Evolutionary conservation across 2,797 vertebrate species (phyloP), one percentile per base, ranked within the genome.

Genomic region (Tamandua tetradactyla): DNA sequence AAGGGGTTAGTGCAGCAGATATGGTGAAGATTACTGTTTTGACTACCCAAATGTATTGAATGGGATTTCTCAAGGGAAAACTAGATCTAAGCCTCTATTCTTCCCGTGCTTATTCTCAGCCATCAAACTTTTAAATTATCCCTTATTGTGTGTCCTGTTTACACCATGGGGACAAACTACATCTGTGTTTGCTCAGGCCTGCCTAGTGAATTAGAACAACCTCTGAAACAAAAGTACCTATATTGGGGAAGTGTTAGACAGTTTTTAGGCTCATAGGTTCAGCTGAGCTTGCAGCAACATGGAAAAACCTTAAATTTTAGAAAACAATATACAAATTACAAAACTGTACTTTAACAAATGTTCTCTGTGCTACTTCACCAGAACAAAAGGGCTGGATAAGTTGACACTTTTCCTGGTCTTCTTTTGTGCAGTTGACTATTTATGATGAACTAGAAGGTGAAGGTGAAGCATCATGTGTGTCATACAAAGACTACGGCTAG

Each of bases 401-500:
- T 79, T 47, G 95, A 91, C 68, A 94, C 95, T 74, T 91, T 92
- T 97, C 98, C 97, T 87, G 78, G 86, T 97, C 90, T 94, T 96
- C 97, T 97, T 97, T 98, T 98, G 97, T 98, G 98, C 98, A 98
- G 98, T 95, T 98, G 97, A 97, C 98, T 97, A 97, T 97, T 98
- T 97, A 98, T 98, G 98, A 98, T 98, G 97, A 98, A 97, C 98
- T 98, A 98, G 94, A 95, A 97, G 95, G 83, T 94, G 95, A 96
- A 96, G 96, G 96, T 89, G 95, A 98, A 96, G 96, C 97, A 98
- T 97, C 97, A 87, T 98, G n/a, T n/a, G n/a, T n/a, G 98, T 99
- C 99, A 99, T 99, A 99, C 99, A 88, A 99, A 99, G 97, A 99
- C 99, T 98, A 99, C 99, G 94, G 99, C 99, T 94, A 99, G 99